These are phyloP conservation scores for Cynocephalus volans DNA, from an alignment of 2,113 vertebrate genomes.

Conservation along the genomic window DNA sequence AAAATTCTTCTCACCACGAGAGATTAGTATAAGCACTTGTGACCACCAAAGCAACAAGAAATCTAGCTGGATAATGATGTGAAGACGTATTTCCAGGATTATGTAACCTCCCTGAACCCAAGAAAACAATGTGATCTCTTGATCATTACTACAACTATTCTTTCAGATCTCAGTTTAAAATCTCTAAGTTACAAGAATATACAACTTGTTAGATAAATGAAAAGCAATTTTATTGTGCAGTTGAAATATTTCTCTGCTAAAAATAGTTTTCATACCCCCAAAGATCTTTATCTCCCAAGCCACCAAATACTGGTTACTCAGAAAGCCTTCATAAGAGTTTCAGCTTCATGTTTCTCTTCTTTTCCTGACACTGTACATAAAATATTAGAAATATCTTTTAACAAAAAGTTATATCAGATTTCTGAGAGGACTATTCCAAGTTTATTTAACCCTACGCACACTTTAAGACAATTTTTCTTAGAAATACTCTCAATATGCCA, in stretches of 20 bases:
- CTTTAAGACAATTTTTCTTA: slow-evolving; percentile 48
- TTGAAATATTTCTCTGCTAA: slow-evolving; percentile 38
- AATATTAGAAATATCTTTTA: background rate
- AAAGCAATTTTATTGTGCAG: slow-evolving; percentile 48
- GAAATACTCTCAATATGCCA: slow-evolving; percentile 21
- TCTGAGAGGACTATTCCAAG: background rate
- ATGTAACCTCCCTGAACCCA: slow-evolving; percentile 5
- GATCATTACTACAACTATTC: slow-evolving; percentile 33
- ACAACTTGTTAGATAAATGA: slow-evolving; percentile 4
- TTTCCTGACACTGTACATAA: background rate
- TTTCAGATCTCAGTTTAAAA: slow-evolving; percentile 47
- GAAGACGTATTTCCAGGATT: background rate
- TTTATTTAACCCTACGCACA: background rate
- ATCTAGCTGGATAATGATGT: slow-evolving; percentile 16
- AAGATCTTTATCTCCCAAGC: background rate
- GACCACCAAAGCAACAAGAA: slow-evolving; percentile 52
- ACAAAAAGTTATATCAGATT: slow-evolving; percentile 14
- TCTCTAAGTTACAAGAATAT: slow-evolving; percentile 38
- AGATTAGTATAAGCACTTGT: background rate
- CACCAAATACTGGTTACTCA: background rate
- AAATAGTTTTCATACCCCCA: background rate
- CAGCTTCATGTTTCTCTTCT: background rate
- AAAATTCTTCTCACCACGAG: slow-evolving; percentile 2
- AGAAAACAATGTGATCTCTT: background rate
- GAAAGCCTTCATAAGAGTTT: background rate